A percentile compares a stretch with the other conserved stretches of the same genome.
phyloP scores from a whole-genome alignment of 2,888 invertebrate genomes.

The Drosophila barbarae region DNA sequence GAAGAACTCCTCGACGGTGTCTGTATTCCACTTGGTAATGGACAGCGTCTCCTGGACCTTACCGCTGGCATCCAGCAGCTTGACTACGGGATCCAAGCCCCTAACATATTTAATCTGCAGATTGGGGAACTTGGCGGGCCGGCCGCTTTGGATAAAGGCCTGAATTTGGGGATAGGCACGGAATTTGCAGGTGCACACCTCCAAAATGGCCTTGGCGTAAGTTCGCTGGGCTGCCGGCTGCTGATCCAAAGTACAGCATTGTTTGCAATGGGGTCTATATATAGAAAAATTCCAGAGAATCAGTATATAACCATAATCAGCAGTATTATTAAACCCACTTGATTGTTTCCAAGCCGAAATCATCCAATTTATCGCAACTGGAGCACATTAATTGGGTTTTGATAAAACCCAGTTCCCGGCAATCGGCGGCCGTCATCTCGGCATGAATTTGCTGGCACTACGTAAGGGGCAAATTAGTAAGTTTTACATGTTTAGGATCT shows the following conservation, averaged over 20 bases:
- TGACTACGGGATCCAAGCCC: slow-evolving; percentile 96
- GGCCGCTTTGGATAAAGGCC: slow-evolving; percentile 97
- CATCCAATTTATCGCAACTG: slow-evolving; percentile 90
- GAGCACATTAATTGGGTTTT: slow-evolving; percentile 92
- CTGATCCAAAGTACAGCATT: slow-evolving; percentile 90
- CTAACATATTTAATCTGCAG: slow-evolving; percentile 94
- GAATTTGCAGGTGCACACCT: slow-evolving; percentile 99
- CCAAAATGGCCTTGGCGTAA: slow-evolving; percentile 94
- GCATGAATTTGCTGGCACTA: slow-evolving; percentile 64
- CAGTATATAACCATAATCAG: not conserved
- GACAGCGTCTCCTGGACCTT: slow-evolving; percentile 93
- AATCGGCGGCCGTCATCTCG: slow-evolving; percentile 89
- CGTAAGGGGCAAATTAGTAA: not conserved
- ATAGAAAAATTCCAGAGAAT: not conserved
- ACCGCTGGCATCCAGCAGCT: slow-evolving; percentile 91
- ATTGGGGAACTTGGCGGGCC: slow-evolving; percentile 93
- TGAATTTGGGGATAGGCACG: slow-evolving; percentile 98
- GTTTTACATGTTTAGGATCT: fast-evolving
- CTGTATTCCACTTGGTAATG: slow-evolving; percentile 99
- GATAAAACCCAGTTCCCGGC: slow-evolving; percentile 90
- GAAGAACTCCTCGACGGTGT: slow-evolving; percentile 97
- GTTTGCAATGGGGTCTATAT: slow-evolving; percentile 82
- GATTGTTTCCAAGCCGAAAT: slow-evolving; percentile 80
- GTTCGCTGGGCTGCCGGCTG: slow-evolving; percentile 84
- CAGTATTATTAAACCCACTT: slow-evolving; percentile 58